Conservation (phyloP, 2,888 invertebrate genomes). For the Sycophila texana region DNA sequence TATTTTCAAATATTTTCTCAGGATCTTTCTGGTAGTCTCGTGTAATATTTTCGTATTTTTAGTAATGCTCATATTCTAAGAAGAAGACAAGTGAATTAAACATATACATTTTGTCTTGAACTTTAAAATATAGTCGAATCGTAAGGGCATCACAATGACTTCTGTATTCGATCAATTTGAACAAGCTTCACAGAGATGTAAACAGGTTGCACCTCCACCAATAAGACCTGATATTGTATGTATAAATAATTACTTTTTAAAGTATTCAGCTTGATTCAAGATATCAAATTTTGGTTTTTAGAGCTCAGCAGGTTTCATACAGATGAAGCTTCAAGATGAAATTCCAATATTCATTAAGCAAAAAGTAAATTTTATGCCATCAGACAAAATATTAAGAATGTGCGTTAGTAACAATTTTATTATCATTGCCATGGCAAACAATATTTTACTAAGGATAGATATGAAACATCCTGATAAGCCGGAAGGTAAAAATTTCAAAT, state of each 20-base stretch:
- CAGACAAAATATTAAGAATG: slow-evolving; percentile 87
- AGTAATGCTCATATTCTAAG: background rate
- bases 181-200: slow-evolving; percentile 82
- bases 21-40: too few relatives aligned
- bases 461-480: slow-evolving; percentile 86
- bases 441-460: slow-evolving; percentile 87
- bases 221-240: slow-evolving; percentile 77
- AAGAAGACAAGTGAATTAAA: background rate
- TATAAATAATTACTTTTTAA: slow-evolving; percentile 47
- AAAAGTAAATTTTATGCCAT: slow-evolving; percentile 87
- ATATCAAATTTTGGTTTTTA: slow-evolving; percentile 63
- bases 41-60: background rate
- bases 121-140: slow-evolving; percentile 1
- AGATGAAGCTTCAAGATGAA: slow-evolving; percentile 83
- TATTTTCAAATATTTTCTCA: background rate
- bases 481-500: slow-evolving; percentile 80
- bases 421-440: slow-evolving; percentile 89
- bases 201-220: slow-evolving; percentile 70
- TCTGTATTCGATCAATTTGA: slow-evolving; percentile 91
- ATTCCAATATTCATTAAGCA: slow-evolving; percentile 91
- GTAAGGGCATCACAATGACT: slow-evolving; percentile 79
- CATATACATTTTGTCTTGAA: slow-evolving; percentile 1
- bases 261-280: slow-evolving; percentile 39
- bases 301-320: slow-evolving; percentile 78
- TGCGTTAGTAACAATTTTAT: slow-evolving; percentile 89